A percentile compares a stretch with the other conserved stretches of the same genome.
phyloP scores from a whole-genome alignment of 2,113 vertebrate genomes.

The Barnardius zonarius region DNA sequence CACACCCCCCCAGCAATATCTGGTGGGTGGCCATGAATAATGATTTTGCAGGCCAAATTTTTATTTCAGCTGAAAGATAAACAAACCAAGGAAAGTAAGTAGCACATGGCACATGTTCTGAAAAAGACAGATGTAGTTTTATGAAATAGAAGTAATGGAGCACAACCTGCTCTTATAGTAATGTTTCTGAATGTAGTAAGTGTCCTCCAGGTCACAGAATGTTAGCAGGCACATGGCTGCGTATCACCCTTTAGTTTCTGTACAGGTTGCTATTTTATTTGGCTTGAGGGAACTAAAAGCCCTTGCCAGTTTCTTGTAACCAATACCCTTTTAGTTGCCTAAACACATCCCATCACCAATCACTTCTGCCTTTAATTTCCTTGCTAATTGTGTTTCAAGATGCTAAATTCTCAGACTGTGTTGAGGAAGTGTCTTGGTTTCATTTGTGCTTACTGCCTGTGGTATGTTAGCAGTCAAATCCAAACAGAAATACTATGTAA shows the following conservation, averaged over 20 bases:
- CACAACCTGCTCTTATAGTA: neutral
- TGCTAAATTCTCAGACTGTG: neutral
- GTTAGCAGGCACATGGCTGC: neutral
- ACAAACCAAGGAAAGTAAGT: neutral
- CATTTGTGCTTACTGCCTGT: neutral
- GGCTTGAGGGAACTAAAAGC: neutral
- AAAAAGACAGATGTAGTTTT: neutral
- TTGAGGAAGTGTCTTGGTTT: neutral
- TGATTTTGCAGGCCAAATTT: neutral
- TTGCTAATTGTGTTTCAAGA: neutral
- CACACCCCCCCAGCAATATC: neutral
- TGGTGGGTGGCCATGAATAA: neutral
- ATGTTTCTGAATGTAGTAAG: neutral
- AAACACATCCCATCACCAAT: neutral
- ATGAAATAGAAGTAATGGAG: neutral
- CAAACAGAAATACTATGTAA: neutral
- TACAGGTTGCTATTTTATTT: neutral
- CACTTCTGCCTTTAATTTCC: neutral
- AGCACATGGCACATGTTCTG: accelerated
- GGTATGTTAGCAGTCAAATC: neutral
- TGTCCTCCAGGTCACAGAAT: neutral
- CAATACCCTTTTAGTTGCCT: neutral
- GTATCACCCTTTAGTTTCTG: neutral
- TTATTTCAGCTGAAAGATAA: neutral
- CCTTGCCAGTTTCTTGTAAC: neutral